These are phyloP conservation scores for Clamator glandarius DNA, from an alignment of 2,797 vertebrate genomes.

Conservation along the genomic window DNA sequence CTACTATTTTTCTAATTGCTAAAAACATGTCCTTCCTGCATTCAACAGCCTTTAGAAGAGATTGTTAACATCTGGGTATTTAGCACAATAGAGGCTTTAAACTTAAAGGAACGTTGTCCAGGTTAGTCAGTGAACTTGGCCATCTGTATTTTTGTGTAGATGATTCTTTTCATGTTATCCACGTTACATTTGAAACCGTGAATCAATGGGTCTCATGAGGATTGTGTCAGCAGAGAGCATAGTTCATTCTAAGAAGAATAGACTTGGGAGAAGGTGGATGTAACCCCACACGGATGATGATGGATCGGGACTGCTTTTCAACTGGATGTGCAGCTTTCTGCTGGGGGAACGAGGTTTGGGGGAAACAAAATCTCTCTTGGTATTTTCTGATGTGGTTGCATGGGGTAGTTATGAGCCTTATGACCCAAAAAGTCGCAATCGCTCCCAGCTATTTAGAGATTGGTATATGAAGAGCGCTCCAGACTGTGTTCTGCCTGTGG, in stretches of 20 bases:
- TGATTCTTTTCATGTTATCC: constrained; percentile 6
- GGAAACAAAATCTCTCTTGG: not conserved
- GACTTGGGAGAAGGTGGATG: not conserved
- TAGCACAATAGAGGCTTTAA: constrained; percentile 53
- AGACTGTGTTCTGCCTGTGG: not conserved
- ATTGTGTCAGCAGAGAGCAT: not conserved
- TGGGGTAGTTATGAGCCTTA: not conserved
- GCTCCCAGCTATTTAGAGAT: not conserved
- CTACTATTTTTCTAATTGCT: constrained; percentile 71
- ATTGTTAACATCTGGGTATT: constrained; percentile 71
- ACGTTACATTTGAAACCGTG: not conserved
- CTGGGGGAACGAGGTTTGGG: not conserved
- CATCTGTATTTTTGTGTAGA: constrained; percentile 6
- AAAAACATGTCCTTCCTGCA: constrained; percentile 67
- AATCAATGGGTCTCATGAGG: not conserved
- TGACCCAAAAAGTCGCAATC: not conserved
- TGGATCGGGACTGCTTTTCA: not conserved
- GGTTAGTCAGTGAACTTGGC: constrained; percentile 14
- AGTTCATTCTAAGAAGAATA: not conserved
- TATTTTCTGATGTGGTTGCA: not conserved
- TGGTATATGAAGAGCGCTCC: not conserved
- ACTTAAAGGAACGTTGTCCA: constrained; percentile 51
- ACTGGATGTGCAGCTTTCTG: not conserved
- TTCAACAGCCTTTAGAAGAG: constrained; percentile 53
- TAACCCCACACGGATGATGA: not conserved